Conservation (phyloP, 2,888 invertebrate species). For the Eurytoma adleriae region DNA sequence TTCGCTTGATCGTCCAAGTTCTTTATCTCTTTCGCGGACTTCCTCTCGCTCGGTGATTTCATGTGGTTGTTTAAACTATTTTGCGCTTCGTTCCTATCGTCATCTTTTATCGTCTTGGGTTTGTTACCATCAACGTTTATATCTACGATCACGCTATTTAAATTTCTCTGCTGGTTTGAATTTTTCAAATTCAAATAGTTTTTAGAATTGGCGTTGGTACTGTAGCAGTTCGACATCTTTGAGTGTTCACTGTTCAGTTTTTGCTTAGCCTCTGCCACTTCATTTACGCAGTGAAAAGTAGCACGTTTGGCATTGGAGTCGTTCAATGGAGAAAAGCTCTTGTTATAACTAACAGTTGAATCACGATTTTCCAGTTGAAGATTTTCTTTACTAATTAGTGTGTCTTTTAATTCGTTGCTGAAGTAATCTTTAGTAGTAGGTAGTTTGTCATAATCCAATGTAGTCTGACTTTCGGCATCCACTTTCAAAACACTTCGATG, state of each 20-base stretch:
- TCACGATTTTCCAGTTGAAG: constrained; percentile 58
- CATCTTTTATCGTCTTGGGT: constrained; percentile 53
- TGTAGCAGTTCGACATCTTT: constrained; percentile 53
- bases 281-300: constrained; percentile 53
- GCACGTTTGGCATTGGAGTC: constrained; percentile 45
- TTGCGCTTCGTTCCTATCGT: neutral
- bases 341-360: constrained; percentile 56
- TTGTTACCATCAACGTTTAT: constrained; percentile 55
- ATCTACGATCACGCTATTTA: constrained; percentile 36
- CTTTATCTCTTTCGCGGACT: constrained; percentile 52
- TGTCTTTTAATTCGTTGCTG: constrained; percentile 46
- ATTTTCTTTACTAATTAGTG: constrained; percentile 59
- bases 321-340: constrained; percentile 54
- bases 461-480: constrained; percentile 71
- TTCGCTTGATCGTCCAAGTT: constrained; percentile 60
- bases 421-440: constrained; percentile 50
- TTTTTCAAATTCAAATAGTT: constrained; percentile 54
- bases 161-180: constrained; percentile 22
- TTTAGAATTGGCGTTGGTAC: constrained; percentile 43
- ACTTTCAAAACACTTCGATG: constrained; percentile 70
- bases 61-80: constrained; percentile 46
- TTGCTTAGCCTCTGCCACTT: constrained; percentile 50
- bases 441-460: constrained; percentile 24
- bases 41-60: constrained; percentile 49
- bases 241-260: constrained; percentile 54